Evolutionary conservation across 2,888 invertebrate species (phyloP), one percentile per base, ranked within the genome.

Genomic region (Octodonta nipae): DNA sequence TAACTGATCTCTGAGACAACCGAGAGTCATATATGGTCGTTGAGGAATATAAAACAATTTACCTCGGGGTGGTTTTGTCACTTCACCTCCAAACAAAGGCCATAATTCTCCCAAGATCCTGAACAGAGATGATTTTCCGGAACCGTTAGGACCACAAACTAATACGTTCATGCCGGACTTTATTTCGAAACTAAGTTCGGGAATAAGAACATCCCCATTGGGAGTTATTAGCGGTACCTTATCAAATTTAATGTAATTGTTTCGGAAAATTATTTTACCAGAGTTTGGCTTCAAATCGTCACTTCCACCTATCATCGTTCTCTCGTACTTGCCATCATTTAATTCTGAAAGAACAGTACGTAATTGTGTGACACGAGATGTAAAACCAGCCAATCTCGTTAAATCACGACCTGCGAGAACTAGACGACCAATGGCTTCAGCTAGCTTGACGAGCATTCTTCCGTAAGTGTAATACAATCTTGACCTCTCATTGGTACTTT

Each of bases 121-220:
- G 71, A 98, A 98, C 50, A 98, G 70, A 1, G 93, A 95, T 32
- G 91, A 91, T 63, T 98, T 98, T 28, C 96, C 96, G 60, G 95
- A 92, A 1, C 98, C 96, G 60, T 98, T 98, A 2, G 96, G 96
- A 0, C 96, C 96, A 58, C 93, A 95, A 0, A 96, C 91, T n/a
- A 96, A 63, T 1, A 96, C 92, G 66, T 96, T 96, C 67, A 86
- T 85, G 24, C 95, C 95, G 0, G 92, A 91, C 29, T 46, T 46
- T 16, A 63, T 92, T 72, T 92, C 89, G 54, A 98, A 89, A 26
- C 73, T 74, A 8, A 96, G 66, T 48, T 89, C 87, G 48, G 80
- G 76, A 20, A 96, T 78, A 24, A 98, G 75, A 5, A 96, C 70
- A 60, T 98, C 96, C 0, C 96, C 96, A 54, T 95, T 96, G 2